Base-by-base conservation (phyloP, 2,797 vertebrate species). In the Chaetodon trifasciatus region DNA sequence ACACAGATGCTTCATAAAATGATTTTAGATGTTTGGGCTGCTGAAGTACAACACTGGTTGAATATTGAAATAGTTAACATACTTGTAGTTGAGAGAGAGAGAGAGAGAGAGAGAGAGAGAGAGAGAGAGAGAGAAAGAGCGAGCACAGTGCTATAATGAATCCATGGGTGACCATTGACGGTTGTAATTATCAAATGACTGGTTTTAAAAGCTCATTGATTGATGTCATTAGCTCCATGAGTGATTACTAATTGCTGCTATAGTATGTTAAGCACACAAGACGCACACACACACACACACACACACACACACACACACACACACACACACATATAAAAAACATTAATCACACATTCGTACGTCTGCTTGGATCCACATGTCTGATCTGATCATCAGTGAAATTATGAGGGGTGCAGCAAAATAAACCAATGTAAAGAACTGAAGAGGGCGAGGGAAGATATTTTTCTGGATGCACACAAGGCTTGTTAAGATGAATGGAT, bases 151-250 rank as follows among this genome's bases (percentile, higher is more conserved):
- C 78, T 73, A 68, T 92, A 94, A 95, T 95, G 94, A 94, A 95
- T 95, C 92, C 93, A 88, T 83, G 89, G 87, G 93, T 91, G 94
- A 93, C 88, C 90, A 95, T 91, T 95, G 94, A 95, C 94, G 94
- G 94, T 93, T 95, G 94, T 95, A 96, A 96, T 96, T 96, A 96
- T 96, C 93, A 96, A 95, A 96, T 95, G 94, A 92, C 94, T 94
- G 93, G 81, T 95, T 96, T 96, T 96, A 96, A 95, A 95, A 96
- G 95, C 93, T 93, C 95, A 96, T 96, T 96, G 96, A 96, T 96
- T 95, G 93, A 94, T 95, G 94, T 95, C 95, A 96, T 96, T 96
- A 96, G 94, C 93, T 95, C 91, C 91, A 92, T 94, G 95, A 96
- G 93, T 94, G 95, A 95, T 96, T 95, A 93, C 95, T 95, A 95